Evolutionary conservation across 2,888 invertebrate genomes (phyloP).

Genomic region (Cheilosia scutellata): DNA sequence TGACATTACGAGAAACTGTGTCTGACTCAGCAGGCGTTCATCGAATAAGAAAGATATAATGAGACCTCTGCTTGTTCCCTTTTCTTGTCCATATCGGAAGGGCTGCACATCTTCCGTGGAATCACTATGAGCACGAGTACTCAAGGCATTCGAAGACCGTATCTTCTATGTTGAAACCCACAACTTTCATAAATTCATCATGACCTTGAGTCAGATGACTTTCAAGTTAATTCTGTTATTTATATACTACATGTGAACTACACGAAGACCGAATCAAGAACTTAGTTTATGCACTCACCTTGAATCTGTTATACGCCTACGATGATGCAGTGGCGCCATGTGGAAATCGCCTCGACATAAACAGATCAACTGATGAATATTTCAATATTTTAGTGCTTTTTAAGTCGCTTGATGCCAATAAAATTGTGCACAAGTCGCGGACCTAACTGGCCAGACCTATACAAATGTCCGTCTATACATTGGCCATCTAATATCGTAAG

Average conservation of each 20-base stretch:
- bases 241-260: too few species aligned
- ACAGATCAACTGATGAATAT: background rate
- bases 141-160: too few species aligned
- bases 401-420: slow-evolving; percentile 3
- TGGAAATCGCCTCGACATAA: background rate
- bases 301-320: slow-evolving; percentile 1
- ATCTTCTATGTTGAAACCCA: background rate
- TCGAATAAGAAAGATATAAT: too few species aligned
- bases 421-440: slow-evolving; percentile 12
- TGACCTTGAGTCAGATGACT: background rate
- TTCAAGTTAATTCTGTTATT: background rate
- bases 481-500: slow-evolving; percentile 19
- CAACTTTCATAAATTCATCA: background rate
- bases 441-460: slow-evolving; percentile 20
- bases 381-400: slow-evolving; percentile 7
- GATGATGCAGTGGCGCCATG: background rate
- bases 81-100: too few species aligned
- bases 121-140: too few species aligned
- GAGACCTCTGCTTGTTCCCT: too few species aligned
- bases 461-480: slow-evolving; percentile 7
- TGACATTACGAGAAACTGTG: too few species aligned
- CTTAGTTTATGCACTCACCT: background rate
- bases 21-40: too few species aligned
- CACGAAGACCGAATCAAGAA: background rate
- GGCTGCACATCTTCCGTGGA: too few species aligned